These are phyloP conservation scores for Sesia bembeciformis DNA, from an alignment of 2,888 invertebrate species.

Conservation along the genomic window DNA sequence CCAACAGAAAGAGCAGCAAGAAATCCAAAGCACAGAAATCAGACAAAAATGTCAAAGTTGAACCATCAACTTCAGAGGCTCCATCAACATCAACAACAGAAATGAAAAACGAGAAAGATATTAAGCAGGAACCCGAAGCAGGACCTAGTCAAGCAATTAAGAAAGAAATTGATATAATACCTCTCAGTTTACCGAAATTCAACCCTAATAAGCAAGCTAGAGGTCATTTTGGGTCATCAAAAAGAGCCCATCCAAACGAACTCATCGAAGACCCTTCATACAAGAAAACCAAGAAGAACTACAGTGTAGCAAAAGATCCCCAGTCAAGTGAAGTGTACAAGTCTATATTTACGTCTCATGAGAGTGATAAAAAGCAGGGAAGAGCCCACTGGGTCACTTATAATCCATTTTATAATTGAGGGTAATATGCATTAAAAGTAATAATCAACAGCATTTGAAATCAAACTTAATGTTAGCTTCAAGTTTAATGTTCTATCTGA, in stretches of 20 bases:
- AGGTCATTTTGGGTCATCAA: constrained; percentile 60
- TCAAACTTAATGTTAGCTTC: too few relatives aligned
- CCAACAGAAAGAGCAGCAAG: constrained; percentile 80
- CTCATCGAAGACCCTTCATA: constrained; percentile 78
- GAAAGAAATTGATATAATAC: constrained; percentile 62
- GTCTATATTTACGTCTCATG: constrained; percentile 94
- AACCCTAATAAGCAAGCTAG: constrained; percentile 55
- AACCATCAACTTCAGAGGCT: constrained; percentile 21
- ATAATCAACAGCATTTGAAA: too few relatives aligned
- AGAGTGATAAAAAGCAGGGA: constrained; percentile 88
- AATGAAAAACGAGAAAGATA: constrained; percentile 25
- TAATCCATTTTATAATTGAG: constrained; percentile 93
- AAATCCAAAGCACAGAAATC: constrained; percentile 57
- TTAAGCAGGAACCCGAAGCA: constrained; percentile 48
- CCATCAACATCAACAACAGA: constrained; percentile 18
- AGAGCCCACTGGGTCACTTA: constrained; percentile 98
- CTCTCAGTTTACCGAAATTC: constrained; percentile 55
- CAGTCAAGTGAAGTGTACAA: constrained; percentile 93
- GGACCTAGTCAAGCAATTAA: constrained; percentile 40
- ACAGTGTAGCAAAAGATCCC: constrained; percentile 93
- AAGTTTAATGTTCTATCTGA: too few relatives aligned
- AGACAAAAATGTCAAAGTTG: constrained; percentile 30
- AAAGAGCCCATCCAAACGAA: constrained; percentile 48
- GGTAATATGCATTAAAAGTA: not conserved
- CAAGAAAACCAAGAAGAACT: constrained; percentile 84